Evolutionary conservation across 1,140 invertebrate species (phyloP).

Genomic region (Drosophila virilis): DNA sequence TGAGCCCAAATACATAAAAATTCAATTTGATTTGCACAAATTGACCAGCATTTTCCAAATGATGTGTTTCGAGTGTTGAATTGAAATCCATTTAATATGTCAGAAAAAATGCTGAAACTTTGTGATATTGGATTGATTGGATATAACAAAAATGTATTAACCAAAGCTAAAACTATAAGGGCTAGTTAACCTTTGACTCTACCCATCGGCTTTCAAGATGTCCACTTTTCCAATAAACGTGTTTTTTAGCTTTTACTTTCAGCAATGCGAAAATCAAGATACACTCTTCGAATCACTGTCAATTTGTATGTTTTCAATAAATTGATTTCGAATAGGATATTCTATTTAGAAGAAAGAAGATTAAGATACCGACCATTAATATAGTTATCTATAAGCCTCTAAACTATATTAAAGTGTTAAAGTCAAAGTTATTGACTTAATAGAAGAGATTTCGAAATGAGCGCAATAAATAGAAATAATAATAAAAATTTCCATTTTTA

Average conservation of each 20-base stretch:
- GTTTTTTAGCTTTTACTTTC: background rate
- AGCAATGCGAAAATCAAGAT: background rate
- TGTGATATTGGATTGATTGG: background rate
- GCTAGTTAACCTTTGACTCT: constrained; percentile 9
- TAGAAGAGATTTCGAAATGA: background rate
- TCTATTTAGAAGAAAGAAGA: too few species aligned
- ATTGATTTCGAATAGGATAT: background rate
- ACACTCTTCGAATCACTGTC: constrained; percentile 4
- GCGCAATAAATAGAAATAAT: constrained; percentile 9
- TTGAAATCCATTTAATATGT: constrained; percentile 9
- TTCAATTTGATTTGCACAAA: constrained; percentile 43
- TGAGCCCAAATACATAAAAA: constrained; percentile 64
- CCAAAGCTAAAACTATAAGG: constrained; percentile 21
- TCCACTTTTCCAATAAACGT: constrained; percentile 3
- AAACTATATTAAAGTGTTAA: too few species aligned
- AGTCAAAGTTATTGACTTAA: constrained; percentile 12
- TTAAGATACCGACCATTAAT: too few species aligned
- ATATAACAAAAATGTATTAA: constrained; percentile 54
- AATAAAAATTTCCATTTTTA: constrained; percentile 22
- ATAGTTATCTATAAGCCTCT: too few species aligned
- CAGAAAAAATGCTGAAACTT: background rate
- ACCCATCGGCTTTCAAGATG: constrained; percentile 39
- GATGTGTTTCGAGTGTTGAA: constrained; percentile 8
- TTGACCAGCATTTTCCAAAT: constrained; percentile 41
- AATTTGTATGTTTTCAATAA: background rate